Evolutionary conservation across 2,797 vertebrate species (phyloP).

Genomic region (Rhabdomys pumilio): DNA sequence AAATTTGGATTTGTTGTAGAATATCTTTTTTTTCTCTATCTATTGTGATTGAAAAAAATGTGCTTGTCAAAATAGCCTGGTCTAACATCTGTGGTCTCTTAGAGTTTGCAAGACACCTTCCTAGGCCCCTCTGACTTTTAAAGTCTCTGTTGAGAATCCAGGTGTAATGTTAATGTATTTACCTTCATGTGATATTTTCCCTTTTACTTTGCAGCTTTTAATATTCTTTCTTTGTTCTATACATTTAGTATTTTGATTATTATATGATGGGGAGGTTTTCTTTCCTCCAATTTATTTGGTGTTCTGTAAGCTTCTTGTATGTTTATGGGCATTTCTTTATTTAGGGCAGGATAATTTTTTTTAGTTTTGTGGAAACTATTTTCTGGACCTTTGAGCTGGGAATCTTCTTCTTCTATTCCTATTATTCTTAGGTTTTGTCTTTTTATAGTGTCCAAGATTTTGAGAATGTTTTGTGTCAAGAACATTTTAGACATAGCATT

Average conservation of each 20-base stretch:
- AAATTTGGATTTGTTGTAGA: too few relatives aligned
- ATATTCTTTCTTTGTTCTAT: neutral
- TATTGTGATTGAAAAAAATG: too few relatives aligned
- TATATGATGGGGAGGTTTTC: neutral
- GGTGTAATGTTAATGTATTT: too few relatives aligned
- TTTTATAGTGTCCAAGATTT: neutral
- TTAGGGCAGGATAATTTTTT: neutral
- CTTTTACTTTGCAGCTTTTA: neutral
- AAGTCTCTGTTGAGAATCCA: too few relatives aligned
- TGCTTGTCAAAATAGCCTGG: too few relatives aligned
- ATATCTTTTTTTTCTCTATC: too few relatives aligned
- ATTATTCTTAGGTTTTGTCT: neutral
- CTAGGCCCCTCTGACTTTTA: too few relatives aligned
- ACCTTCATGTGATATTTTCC: too few relatives aligned
- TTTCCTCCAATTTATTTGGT: neutral
- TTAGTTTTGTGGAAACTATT: neutral
- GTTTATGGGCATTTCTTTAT: neutral
- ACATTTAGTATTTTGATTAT: neutral
- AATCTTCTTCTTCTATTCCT: neutral
- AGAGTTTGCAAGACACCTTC: too few relatives aligned
- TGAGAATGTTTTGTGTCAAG: neutral
- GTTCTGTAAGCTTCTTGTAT: neutral
- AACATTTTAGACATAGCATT: neutral
- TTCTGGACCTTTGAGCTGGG: neutral
- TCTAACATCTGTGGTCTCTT: too few relatives aligned